Conservation (phyloP, 1,140 invertebrate species). For the Drosophila sturtevanti region DNA sequence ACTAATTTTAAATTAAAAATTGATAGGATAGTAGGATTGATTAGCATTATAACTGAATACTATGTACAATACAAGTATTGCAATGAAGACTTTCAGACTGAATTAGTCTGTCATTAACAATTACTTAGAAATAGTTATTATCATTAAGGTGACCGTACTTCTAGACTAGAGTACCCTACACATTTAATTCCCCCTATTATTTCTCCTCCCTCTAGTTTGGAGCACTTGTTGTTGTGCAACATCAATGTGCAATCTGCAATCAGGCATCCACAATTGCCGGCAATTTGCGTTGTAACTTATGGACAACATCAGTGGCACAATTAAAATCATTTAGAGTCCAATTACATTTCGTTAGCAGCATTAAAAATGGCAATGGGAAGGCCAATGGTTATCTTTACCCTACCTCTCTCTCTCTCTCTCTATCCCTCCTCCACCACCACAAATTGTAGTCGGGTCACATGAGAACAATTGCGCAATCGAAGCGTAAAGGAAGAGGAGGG, state of each 20-base stretch:
- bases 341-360: constrained; percentile 81
- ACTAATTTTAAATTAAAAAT: too few relatives aligned
- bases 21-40: too few relatives aligned
- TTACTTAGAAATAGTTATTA: background rate
- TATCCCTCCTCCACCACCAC: background rate
- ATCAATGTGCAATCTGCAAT: constrained; percentile 31
- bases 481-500: constrained; percentile 9
- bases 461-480: constrained; percentile 71
- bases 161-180: background rate
- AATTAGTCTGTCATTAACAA: background rate
- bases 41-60: too few relatives aligned
- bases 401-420: too few relatives aligned
- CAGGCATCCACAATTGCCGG: constrained; percentile 50
- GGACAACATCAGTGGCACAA: constrained; percentile 77
- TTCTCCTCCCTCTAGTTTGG: background rate
- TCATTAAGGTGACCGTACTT: background rate
- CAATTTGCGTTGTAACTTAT: constrained; percentile 71
- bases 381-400: background rate
- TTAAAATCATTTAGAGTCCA: constrained; percentile 81
- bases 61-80: too few relatives aligned
- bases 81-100: too few relatives aligned
- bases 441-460: constrained; percentile 61
- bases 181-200: constrained; percentile 4
- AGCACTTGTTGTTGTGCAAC: constrained; percentile 17
- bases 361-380: constrained; percentile 59